Evolutionary conservation across 2,113 vertebrate genomes (phyloP), one percentile per base, ranked within the genome.

Genomic region (Laticauda laticaudata): DNA sequence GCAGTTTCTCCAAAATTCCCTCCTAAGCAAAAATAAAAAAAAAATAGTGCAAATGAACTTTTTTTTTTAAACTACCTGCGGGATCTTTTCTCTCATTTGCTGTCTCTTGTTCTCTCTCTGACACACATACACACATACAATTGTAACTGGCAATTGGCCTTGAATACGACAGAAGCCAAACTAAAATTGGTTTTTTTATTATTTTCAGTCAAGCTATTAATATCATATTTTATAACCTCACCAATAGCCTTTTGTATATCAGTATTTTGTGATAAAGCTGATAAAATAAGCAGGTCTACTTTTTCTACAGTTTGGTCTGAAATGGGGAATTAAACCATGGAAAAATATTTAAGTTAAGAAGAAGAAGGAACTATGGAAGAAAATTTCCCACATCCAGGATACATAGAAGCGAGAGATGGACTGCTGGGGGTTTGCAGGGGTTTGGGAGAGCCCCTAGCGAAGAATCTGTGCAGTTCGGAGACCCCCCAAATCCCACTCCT

Each of bases 211-310:
- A 81, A 90, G 88, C 88, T 86, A 90, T 26, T 61, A 21, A 56
- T 86, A 55, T 93, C 88, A 86, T 75, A 51, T 93, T 86, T 90
- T 90, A 90, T 51, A 61, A 93, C 43, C 26, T 90, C 54, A 29
- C 88, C 48, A 21, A 56, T 51, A 59, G 55, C 20, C 29, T 86
- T 90, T 43, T 59, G 48, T 39, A 59, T 18, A 51, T 23, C 85
- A 34, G 8, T 59, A 20, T 29, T 59, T 18, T 93, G 48, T 43
- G 86, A 18, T 14, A 43, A 34, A 64, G 20, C n/a, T 2, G 1
- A 21, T 45, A 89, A 57, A n/a, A 29, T 2, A 75, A 59, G 92
- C 34, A 34, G 34, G 57, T 3, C 87, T 0, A 55, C 48, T 91
- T 75, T 3, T n/a, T 92, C 91, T 29, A 56, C 39, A 93, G 92